Conservation (phyloP, 2,888 invertebrate genomes). For the Tinea semifulvella region DNA sequence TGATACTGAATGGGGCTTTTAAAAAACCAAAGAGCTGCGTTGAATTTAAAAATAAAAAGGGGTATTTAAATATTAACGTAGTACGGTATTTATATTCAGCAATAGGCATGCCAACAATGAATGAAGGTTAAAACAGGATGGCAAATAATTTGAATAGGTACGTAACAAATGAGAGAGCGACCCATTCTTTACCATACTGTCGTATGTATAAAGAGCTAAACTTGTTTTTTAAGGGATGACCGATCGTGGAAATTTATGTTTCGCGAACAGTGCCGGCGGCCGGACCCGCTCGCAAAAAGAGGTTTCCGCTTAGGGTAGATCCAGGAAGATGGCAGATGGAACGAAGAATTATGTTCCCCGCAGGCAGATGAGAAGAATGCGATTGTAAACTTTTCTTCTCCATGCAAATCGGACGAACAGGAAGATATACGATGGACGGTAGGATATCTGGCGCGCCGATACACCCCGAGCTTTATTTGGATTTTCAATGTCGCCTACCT, state of each 20-base stretch:
- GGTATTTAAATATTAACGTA: neutral
- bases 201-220: conserved; percentile 62
- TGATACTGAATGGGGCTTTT: too few species aligned
- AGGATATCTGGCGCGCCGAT: conserved; percentile 29
- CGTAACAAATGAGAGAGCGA: conserved; percentile 58
- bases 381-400: conserved; percentile 63
- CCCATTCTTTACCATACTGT: conserved; percentile 61
- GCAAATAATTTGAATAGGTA: conserved; percentile 64
- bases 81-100: conserved; percentile 4
- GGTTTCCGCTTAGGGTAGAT: conserved; percentile 49
- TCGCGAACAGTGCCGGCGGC: conserved; percentile 59
- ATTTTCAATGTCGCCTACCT: too few species aligned
- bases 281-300: conserved; percentile 49
- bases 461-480: conserved; percentile 7
- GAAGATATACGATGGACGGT: conserved; percentile 39
- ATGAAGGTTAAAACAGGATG: conserved; percentile 41
- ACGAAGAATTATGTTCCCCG: conserved; percentile 62
- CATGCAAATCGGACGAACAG: conserved; percentile 59
- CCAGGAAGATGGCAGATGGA: conserved; percentile 64
- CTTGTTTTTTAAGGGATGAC: conserved; percentile 67
- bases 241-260: conserved; percentile 66
- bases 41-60: too few species aligned
- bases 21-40: too few species aligned
- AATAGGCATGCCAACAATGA: conserved; percentile 9
- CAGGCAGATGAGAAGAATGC: conserved; percentile 64